A percentile compares a stretch with the other conserved stretches of the same genome.
Conservation (phyloP, 1,140 invertebrate genomes). For the Ericerus pela region DNA sequence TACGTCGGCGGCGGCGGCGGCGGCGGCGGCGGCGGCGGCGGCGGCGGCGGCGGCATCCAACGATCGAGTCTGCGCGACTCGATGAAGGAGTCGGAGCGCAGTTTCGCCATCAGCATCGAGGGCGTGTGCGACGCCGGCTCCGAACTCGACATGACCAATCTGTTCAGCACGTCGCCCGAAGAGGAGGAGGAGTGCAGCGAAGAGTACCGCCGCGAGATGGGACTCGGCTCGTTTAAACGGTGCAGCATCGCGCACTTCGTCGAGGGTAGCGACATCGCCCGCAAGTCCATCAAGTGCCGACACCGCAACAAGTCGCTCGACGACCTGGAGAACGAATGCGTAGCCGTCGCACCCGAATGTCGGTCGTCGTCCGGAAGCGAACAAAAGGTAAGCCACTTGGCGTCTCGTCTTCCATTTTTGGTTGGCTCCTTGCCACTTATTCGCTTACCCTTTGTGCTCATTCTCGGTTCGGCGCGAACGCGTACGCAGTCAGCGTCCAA, state of each 20-base stretch:
- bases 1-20: too few relatives aligned
- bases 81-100: not conserved
- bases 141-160: slow-evolving; percentile 25
- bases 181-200: slow-evolving; percentile 27
- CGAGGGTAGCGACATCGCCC: slow-evolving; percentile 48
- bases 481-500: not conserved
- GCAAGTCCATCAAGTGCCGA: slow-evolving; percentile 40
- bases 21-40: too few relatives aligned
- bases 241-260: slow-evolving; percentile 21
- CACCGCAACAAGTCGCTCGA: slow-evolving; percentile 20
- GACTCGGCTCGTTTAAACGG: slow-evolving; percentile 4
- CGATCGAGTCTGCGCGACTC: slow-evolving; percentile 1
- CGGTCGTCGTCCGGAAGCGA: not conserved
- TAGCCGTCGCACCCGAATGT: not conserved
- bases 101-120: not conserved
- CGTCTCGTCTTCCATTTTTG: too few relatives aligned
- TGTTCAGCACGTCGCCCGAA: slow-evolving; percentile 26
- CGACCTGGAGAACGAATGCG: slow-evolving; percentile 14
- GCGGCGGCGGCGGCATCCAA: not conserved
- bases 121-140: slow-evolving; percentile 10
- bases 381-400: slow-evolving; percentile 1
- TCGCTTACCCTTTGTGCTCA: too few relatives aligned
- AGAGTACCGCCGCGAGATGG: slow-evolving; percentile 17
- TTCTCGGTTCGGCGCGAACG: too few relatives aligned
- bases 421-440: too few relatives aligned